Evolutionary conservation across 2,888 invertebrate genomes (phyloP).

Genomic region (Plutella xylostella): DNA sequence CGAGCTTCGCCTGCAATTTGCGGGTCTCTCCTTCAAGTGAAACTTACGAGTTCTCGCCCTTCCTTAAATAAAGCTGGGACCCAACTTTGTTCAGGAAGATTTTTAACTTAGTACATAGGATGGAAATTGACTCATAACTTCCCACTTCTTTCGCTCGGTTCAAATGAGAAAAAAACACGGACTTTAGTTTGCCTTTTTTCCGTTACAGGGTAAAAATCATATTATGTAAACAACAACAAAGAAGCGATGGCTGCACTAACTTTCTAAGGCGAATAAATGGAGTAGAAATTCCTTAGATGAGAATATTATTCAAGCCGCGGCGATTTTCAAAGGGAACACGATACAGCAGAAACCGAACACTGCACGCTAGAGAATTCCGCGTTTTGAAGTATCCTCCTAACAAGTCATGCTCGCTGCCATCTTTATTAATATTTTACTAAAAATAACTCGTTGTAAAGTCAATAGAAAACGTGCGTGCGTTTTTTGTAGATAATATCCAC

Average conservation of each 20-base stretch:
- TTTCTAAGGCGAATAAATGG: constrained; percentile 6
- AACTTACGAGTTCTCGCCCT: constrained; percentile 56
- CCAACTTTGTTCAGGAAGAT: background rate
- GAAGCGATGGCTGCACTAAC: background rate
- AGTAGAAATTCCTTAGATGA: constrained; percentile 8
- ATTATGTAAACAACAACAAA: background rate
- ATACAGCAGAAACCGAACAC: constrained; percentile 45
- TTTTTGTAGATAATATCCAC: too few species aligned
- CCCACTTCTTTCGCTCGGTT: too few species aligned
- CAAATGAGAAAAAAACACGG: too few species aligned
- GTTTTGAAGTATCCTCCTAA: constrained; percentile 33
- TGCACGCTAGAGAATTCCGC: constrained; percentile 41
- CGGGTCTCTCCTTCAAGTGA: constrained; percentile 46
- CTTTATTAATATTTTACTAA: background rate
- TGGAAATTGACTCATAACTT: background rate
- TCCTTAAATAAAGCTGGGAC: constrained; percentile 42
- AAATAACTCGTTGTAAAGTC: background rate
- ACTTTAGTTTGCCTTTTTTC: too few species aligned
- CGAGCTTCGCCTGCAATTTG: constrained; percentile 62
- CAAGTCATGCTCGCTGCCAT: background rate
- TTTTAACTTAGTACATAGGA: background rate
- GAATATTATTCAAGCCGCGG: constrained; percentile 24
- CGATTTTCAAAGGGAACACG: constrained; percentile 43
- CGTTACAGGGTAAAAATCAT: background rate
- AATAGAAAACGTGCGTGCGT: background rate